Percentiles rank a stretch among this genome's conserved stretches.
Conservation (phyloP, 2,797 vertebrate genomes). For the Pseudochromis fuscus region DNA sequence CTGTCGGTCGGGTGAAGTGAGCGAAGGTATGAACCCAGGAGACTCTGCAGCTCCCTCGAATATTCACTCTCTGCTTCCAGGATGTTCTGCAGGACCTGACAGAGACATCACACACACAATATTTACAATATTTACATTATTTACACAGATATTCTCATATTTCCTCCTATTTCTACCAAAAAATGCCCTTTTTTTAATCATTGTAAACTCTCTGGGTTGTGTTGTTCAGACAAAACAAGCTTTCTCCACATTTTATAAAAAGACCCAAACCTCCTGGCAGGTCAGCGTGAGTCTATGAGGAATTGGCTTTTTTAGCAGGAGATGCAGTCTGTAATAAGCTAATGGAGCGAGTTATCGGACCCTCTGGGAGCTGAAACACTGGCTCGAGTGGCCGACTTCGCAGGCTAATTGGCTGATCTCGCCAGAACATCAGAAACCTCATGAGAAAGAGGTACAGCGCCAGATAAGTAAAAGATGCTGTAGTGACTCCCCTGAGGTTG, state of each 20-base stretch:
- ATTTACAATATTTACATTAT: too few relatives aligned
- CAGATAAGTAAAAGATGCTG: neutral
- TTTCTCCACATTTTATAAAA: too few relatives aligned
- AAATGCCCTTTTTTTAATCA: too few relatives aligned
- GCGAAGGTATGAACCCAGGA: constrained; percentile 92
- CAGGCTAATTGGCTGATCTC: constrained; percentile 24
- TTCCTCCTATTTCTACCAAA: too few relatives aligned
- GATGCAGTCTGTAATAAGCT: neutral
- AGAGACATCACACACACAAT: neutral
- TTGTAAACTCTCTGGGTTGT: too few relatives aligned
- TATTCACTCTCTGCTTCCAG: constrained; percentile 97
- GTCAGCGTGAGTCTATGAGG: neutral
- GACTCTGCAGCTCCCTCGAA: constrained; percentile 94
- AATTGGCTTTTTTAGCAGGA: neutral
- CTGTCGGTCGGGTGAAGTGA: constrained; percentile 94
- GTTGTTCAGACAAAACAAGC: too few relatives aligned
- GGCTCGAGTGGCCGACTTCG: neutral
- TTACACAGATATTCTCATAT: too few relatives aligned
- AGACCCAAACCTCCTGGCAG: neutral
- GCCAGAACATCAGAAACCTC: constrained; percentile 19
- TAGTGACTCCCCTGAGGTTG: too few relatives aligned
- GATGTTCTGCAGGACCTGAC: constrained; percentile 97
- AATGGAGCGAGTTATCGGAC: constrained; percentile 9
- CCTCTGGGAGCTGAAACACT: constrained; percentile 4
- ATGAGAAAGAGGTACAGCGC: neutral